Evolutionary conservation across 2,888 invertebrate genomes (phyloP), one percentile per base, ranked within the genome.

Genomic region (Alloscopus bannaensis): DNA sequence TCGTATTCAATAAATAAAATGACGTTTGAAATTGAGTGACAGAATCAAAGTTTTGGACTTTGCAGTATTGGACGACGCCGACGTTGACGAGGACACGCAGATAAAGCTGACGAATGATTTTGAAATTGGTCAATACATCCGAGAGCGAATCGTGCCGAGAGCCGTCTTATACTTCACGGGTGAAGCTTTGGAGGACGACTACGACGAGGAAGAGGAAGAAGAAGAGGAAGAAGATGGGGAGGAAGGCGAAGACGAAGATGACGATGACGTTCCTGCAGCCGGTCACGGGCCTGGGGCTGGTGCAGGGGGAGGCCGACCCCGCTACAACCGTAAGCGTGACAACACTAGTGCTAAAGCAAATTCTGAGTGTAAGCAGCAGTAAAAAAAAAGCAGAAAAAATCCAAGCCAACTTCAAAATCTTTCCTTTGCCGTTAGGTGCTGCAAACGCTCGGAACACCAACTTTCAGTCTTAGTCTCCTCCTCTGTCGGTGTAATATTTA

Each of bases 111-210:
- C 96, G 11, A 94, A 94, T 70, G 99, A 99, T 90, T 99, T 97
- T 89, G 99, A 99, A 91, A 95, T 99, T 88, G 99, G 99, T 2
- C 99, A 99, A 90, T 97, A 97, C 89, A 94, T 99, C 88, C 93
- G 98, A 86, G 98, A 99, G 89, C 92, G 98, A 84, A 94, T 99
- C 84, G 94, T 99, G 83, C 98, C 99, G n/a, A 93, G 96, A 88
- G 99, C 99, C 76, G 95, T 98, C 69, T 92, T 99, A 62, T 98
- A 96, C 88, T 99, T 93, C 90, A 99, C 99, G 80, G 99, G 99
- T 11, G 86, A 86, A 72, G 86, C 86, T 26, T 69, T 86, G 50
- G 86, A 85, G 31, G 86, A 86, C 24, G 86, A 85, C 26, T 83
- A 85, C 26, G 83, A 85, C 20, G 84, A 84, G 31, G 86, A 84